Conservation (phyloP, 2,113 vertebrate species). For the Gopherus flavomarginatus region DNA sequence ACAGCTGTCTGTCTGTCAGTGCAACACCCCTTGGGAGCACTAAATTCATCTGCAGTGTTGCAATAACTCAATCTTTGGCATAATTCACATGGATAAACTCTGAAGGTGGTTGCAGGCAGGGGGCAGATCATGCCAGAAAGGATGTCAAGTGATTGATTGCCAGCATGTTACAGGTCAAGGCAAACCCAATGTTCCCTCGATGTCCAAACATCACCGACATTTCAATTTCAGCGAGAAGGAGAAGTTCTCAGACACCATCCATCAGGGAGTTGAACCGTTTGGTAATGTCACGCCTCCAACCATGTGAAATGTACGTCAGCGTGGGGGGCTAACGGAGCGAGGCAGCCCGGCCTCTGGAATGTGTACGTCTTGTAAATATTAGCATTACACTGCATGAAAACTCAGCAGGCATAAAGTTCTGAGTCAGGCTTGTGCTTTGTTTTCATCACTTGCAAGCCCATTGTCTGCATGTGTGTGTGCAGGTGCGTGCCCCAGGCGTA, state of each 20-base stretch:
- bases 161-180: neutral
- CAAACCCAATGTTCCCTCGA: neutral
- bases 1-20: neutral
- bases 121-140: neutral
- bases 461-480: neutral
- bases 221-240: neutral
- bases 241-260: conserved; percentile 2
- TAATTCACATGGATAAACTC: neutral
- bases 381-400: neutral
- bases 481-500: fast-evolving
- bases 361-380: conserved; percentile 35
- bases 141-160: neutral
- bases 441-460: neutral
- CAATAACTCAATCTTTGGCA: neutral
- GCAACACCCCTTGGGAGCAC: neutral
- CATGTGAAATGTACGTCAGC: neutral
- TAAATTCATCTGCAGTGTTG: neutral
- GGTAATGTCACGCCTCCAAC: neutral
- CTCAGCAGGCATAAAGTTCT: neutral
- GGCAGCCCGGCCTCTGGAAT: neutral
- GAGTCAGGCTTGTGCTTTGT: neutral
- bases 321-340: neutral
- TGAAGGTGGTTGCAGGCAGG: neutral
- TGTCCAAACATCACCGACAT: conserved; percentile 15
- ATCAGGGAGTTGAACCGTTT: neutral